phyloP scores from a whole-genome alignment of 2,113 vertebrate genomes.

The Euleptes europaea region DNA sequence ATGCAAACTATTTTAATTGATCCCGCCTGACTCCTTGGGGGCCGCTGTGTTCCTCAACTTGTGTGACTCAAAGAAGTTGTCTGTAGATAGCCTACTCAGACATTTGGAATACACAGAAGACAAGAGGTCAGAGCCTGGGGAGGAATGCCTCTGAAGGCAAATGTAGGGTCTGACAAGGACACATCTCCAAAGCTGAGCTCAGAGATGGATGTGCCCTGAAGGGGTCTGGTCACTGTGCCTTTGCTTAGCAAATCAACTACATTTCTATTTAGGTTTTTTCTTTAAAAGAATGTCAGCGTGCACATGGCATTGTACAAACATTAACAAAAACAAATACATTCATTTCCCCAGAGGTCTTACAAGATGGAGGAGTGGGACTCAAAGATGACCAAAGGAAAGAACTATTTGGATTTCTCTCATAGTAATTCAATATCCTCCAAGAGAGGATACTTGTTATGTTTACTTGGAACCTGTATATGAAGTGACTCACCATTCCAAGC shows the following conservation, averaged over 20 bases:
- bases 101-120: background rate
- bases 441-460: background rate
- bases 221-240: background rate
- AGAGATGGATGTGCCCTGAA: background rate
- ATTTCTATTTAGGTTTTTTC: background rate
- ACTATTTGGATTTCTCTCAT: background rate
- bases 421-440: background rate
- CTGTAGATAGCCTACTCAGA: background rate
- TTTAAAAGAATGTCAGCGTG: background rate
- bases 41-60: constrained; percentile 22
- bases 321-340: background rate
- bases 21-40: constrained; percentile 8
- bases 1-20: constrained; percentile 22
- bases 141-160: constrained; percentile 3
- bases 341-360: background rate
- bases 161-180: background rate
- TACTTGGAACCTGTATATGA: background rate
- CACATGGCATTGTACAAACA: background rate
- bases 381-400: background rate
- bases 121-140: constrained; percentile 10
- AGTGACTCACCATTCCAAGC: background rate
- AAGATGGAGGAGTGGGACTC: background rate
- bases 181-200: background rate
- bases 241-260: background rate
- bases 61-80: constrained; percentile 28